Percentiles rank a stretch among this genome's conserved stretches.
Conservation (phyloP, 1,140 invertebrate species). For the Bathynomus jamesi region DNA sequence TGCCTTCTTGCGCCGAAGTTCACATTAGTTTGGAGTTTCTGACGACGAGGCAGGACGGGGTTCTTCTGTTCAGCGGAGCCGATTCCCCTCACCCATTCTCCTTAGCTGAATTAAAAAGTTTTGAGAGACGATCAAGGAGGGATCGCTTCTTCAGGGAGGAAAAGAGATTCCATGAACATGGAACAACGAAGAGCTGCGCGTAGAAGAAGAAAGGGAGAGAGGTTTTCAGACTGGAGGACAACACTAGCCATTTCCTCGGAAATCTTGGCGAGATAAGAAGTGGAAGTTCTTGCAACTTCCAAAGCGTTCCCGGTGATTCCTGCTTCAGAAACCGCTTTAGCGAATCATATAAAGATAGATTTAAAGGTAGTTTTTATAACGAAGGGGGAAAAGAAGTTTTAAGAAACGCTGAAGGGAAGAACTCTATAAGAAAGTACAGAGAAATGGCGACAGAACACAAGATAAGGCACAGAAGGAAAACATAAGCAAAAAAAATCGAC, state of each 20-base stretch:
- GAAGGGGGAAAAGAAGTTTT: neutral
- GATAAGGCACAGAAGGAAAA: neutral
- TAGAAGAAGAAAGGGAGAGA: neutral
- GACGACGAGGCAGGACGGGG: constrained; percentile 3
- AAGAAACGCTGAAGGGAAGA: neutral
- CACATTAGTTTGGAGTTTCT: constrained; percentile 20
- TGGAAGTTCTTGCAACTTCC: neutral
- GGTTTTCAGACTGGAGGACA: neutral
- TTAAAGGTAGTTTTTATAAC: too few relatives aligned
- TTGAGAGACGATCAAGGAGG: neutral
- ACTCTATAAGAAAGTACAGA: neutral
- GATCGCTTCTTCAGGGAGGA: neutral
- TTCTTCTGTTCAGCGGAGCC: constrained; percentile 16
- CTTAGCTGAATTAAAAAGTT: neutral
- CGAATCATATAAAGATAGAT: neutral
- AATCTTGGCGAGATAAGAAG: neutral
- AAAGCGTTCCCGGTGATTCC: neutral
- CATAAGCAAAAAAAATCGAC: neutral
- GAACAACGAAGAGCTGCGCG: neutral
- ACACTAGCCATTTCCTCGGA: neutral
- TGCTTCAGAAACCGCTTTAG: neutral
- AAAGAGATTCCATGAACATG: neutral
- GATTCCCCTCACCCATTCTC: neutral
- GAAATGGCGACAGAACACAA: neutral
- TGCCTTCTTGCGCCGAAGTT: constrained; percentile 20